Conservation (phyloP, 2,888 invertebrate species). For the Sesia bembeciformis region DNA sequence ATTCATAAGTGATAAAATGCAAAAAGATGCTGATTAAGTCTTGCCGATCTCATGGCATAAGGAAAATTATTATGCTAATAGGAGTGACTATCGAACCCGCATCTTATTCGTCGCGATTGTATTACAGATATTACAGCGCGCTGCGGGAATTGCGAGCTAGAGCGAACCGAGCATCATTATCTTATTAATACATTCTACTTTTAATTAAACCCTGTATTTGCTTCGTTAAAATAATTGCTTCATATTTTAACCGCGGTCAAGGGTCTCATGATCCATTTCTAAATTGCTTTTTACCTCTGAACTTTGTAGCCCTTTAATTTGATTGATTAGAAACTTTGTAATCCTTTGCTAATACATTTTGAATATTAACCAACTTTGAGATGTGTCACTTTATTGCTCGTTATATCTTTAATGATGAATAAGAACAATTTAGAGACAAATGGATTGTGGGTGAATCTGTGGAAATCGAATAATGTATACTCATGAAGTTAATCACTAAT, state of each 20-base stretch:
- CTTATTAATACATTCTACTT: background rate
- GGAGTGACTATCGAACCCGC: slow-evolving; percentile 37
- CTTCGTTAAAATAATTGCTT: background rate
- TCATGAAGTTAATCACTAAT: background rate
- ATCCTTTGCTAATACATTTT: background rate
- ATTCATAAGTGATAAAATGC: background rate
- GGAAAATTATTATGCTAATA: slow-evolving; percentile 48
- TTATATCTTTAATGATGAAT: background rate
- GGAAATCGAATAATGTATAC: background rate
- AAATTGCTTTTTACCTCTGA: background rate
- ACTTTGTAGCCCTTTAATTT: background rate
- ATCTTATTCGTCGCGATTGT: slow-evolving; percentile 47
- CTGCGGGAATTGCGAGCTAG: background rate
- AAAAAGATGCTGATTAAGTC: background rate
- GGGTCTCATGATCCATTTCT: background rate
- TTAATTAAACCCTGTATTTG: background rate
- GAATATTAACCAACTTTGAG: background rate
- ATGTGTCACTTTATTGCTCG: background rate
- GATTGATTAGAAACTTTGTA: background rate
- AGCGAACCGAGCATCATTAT: background rate
- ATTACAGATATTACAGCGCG: slow-evolving; percentile 33
- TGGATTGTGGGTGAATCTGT: background rate
- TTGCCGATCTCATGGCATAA: slow-evolving; percentile 18
- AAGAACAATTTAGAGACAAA: background rate
- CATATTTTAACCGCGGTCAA: background rate